phyloP scores from a whole-genome alignment of 2,888 invertebrate genomes.

The Mystacides longicornis region DNA sequence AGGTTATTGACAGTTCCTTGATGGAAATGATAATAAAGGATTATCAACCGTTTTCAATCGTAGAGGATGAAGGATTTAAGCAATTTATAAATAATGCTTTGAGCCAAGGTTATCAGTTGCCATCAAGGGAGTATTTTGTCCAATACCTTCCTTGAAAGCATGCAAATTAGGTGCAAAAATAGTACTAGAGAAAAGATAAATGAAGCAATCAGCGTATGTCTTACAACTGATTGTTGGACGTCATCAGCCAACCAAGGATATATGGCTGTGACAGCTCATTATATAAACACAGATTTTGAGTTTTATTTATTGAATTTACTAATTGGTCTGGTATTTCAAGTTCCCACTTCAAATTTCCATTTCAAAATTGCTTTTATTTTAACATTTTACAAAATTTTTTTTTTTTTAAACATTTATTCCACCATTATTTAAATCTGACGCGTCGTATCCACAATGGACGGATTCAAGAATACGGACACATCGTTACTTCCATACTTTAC shows the following conservation, averaged over 20 bases:
- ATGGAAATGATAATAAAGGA: not conserved
- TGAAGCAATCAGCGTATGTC: not conserved
- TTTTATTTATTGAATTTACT: too few species aligned
- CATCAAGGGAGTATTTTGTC: constrained; percentile 4
- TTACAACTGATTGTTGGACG: constrained; percentile 3
- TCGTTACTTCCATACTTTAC: too few species aligned
- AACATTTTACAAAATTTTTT: too few species aligned
- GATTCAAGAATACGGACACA: too few species aligned
- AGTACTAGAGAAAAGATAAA: not conserved
- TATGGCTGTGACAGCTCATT: constrained; percentile 1
- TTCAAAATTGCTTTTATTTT: too few species aligned
- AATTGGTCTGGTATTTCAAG: too few species aligned
- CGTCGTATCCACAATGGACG: too few species aligned
- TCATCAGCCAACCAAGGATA: not conserved
- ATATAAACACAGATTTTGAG: too few species aligned
- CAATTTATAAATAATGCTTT: not conserved
- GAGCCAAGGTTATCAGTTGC: not conserved
- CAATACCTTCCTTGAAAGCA: not conserved
- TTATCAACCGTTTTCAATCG: constrained; percentile 1
- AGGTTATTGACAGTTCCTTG: not conserved
- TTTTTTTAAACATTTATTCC: too few species aligned
- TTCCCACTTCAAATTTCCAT: too few species aligned
- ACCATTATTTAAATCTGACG: too few species aligned
- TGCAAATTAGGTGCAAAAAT: not conserved
- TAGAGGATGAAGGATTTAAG: not conserved